Percentiles rank a stretch among this genome's conserved stretches.
Conservation (phyloP, 2,113 vertebrate species). For the Lontra canadensis region DNA sequence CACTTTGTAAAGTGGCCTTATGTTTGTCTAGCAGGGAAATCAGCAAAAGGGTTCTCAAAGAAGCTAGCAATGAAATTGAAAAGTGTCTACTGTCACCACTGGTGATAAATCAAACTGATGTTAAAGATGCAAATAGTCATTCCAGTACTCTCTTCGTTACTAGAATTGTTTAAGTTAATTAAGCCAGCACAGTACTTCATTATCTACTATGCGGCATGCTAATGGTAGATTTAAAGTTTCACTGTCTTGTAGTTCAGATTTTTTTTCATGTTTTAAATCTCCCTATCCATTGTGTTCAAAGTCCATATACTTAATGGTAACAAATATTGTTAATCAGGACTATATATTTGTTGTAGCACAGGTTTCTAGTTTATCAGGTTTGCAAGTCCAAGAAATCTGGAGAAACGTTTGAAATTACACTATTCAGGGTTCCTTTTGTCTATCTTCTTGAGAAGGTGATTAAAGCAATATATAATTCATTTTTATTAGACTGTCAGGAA, state of each 20-base stretch:
- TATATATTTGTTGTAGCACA: not conserved
- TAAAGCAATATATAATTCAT: conserved; percentile 59
- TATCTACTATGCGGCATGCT: conserved; percentile 61
- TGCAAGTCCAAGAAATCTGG: conserved; percentile 49
- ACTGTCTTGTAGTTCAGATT: conserved; percentile 3
- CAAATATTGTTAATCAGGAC: conserved; percentile 33
- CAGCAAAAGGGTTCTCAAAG: conserved; percentile 68
- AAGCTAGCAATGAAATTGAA: conserved; percentile 62
- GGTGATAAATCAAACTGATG: conserved; percentile 70
- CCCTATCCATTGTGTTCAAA: not conserved
- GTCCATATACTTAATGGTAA: conserved; percentile 3
- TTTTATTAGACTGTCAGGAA: conserved; percentile 67
- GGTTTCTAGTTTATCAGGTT: conserved; percentile 11
- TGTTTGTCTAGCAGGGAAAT: conserved; percentile 73
- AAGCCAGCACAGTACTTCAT: conserved; percentile 65
- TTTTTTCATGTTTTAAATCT: conserved; percentile 27
- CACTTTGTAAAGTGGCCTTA: conserved; percentile 68
- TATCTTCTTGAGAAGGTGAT: conserved; percentile 61
- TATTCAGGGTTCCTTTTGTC: conserved; percentile 41
- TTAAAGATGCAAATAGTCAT: conserved; percentile 68
- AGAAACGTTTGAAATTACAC: not conserved
- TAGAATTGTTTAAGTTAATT: conserved; percentile 75
- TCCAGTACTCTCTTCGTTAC: conserved; percentile 52
- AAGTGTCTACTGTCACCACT: conserved; percentile 66
- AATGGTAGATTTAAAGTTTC: conserved; percentile 64